Evolutionary conservation across 1,140 invertebrate genomes (phyloP), one percentile per base, ranked within the genome.

Genomic region (Cecropterus lyciades): DNA sequence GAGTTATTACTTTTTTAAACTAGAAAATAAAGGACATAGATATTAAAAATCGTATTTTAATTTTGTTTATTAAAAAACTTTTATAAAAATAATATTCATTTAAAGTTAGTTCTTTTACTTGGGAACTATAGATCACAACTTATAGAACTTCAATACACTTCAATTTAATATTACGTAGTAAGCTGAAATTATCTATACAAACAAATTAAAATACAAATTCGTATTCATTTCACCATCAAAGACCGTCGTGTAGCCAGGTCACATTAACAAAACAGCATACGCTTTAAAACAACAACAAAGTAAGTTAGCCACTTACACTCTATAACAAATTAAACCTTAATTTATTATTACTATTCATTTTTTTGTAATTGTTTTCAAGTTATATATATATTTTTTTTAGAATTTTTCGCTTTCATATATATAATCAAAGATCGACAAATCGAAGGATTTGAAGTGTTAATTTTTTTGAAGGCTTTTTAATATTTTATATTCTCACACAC

Each of bases 281-380:
- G 30, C 14, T 16, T 33, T 43, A 69, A 52, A 65, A 65, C 59
- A 69, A 72, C 71, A 75, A 77, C 70, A 72, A 76, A 73, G 73
- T 72, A 73, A 69, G 74, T 70, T 64, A 62, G 74, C 72, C 66
- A 74, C 77, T 79, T 76, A 76, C 66, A 66, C 57, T 49, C 71
- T 70, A 76, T 65, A 76, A 76, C 70, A 76, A 75, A 75, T 72
- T 64, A 73, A 67, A 57, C 37, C 65, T 76, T 73, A 76, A 8
- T 69, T 56, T 69, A 75, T 65, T 71, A 72, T 46, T 65, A 33
- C 67, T 60, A 30, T 24, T 5, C 20, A 24, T 69, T 65, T 70
- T 75, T 75, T 67, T 65, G 52, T 67, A 64, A 70, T 53, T 62
- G 4, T 51, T 72, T 62, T 65, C 56, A 20, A 51, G 45, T 75